Conservation (phyloP, 2,113 vertebrate species). For the Phalacrocorax brasilianus region DNA sequence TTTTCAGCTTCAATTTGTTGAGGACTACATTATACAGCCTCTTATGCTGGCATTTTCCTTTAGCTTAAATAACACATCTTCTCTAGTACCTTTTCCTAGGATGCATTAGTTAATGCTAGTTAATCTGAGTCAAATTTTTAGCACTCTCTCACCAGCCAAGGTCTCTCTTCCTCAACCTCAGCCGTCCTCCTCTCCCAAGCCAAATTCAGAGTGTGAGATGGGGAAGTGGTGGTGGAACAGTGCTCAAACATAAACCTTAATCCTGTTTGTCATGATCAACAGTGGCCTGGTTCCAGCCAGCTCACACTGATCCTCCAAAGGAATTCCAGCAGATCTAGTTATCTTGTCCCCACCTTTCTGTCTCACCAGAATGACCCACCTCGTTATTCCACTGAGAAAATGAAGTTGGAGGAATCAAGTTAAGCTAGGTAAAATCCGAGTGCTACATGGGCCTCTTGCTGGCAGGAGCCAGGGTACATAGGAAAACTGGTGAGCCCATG, state of each 20-base stretch:
- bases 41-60: not conserved
- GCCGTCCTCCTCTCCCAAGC: not conserved
- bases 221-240: not conserved
- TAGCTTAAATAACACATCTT: not conserved
- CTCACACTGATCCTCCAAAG: not conserved
- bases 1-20: not conserved
- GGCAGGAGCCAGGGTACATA: not conserved
- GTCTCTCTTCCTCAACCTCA: not conserved
- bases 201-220: not conserved
- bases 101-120: not conserved
- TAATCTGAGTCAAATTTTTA: not conserved
- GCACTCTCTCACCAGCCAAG: not conserved
- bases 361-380: not conserved
- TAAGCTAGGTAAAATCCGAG: not conserved
- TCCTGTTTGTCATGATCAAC: not conserved
- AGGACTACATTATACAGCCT: not conserved
- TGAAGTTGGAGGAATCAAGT: not conserved
- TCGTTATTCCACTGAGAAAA: not conserved
- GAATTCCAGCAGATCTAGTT: not conserved
- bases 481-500: not conserved
- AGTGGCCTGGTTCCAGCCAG: not conserved
- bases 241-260: not conserved
- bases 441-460: not conserved
- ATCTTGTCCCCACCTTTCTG: not conserved
- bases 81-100: not conserved